Percentiles rank a stretch among this genome's conserved stretches.
phyloP scores from a whole-genome alignment of 2,888 invertebrate genomes.

The Polydrusus cervinus region DNA sequence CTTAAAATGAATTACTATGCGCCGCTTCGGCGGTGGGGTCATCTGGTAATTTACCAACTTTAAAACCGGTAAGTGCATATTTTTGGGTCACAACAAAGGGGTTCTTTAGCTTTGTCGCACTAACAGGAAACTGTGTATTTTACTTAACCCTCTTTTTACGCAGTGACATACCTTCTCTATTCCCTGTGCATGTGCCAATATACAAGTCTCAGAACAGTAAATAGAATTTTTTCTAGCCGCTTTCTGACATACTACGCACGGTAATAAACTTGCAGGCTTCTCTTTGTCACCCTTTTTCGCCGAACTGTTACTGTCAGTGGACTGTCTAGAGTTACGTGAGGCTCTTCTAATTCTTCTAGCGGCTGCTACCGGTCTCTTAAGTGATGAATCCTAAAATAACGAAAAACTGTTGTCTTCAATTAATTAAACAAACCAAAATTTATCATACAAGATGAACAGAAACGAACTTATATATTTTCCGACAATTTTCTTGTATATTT shows the following conservation, averaged over 20 bases:
- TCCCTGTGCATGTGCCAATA: slow-evolving; percentile 87
- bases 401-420: neutral
- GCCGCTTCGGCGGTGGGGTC: too few species aligned
- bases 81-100: too few species aligned
- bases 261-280: slow-evolving; percentile 55
- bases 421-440: neutral
- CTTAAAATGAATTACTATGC: too few species aligned
- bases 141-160: too few species aligned
- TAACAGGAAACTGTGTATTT: too few species aligned
- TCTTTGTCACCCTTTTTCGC: slow-evolving; percentile 53
- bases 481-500: neutral
- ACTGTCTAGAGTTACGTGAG: slow-evolving; percentile 65
- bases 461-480: too few species aligned
- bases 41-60: too few species aligned
- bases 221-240: slow-evolving; percentile 86
- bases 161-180: slow-evolving; percentile 70
- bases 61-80: too few species aligned
- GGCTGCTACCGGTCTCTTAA: slow-evolving; percentile 68
- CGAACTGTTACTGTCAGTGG: slow-evolving; percentile 65
- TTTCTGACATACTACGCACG: slow-evolving; percentile 86
- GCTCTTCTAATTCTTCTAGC: slow-evolving; percentile 69
- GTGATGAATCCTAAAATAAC: slow-evolving; percentile 62
- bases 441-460: too few species aligned
- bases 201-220: slow-evolving; percentile 92
- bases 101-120: too few species aligned